Base-by-base conservation (phyloP, 2,797 vertebrate species). In the Scolopax rusticola region DNA sequence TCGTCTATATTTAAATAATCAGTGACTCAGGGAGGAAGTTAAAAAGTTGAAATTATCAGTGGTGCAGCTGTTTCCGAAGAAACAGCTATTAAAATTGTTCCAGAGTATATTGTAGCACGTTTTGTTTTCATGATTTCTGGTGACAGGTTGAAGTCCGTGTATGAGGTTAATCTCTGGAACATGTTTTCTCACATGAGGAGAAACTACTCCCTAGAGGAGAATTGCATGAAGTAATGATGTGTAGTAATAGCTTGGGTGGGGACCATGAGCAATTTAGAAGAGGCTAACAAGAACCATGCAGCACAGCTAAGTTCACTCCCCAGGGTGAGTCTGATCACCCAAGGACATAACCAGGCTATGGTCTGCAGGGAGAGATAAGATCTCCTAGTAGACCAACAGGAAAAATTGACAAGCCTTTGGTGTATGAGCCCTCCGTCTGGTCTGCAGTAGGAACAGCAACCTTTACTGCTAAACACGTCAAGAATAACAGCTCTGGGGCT, bases 91-190 rank as follows among this genome's bases (percentile, higher is more conserved):
- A 51, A 71, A 84, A 73, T 45, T 8, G 17, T 71, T 67, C 67
- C 17, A 10, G 41, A 79, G 54, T 61, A 36, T 54, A 73, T 36
- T 23, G 74, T 61, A 54, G 80, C 5, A 5, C n/a, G 3, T 79
- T 47, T 81, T 81, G 36, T 84, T 91, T 88, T 75, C 21, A 3
- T 48, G 40, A 23, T 28, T 84, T 90, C 86, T 92, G 63, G 67
- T 94, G 90, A 54, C 94, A 96, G 77, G 86, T 90, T 94, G 63
- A 56, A 90, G 86, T 81, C 86, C 8, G 3, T 69, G 20, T 64
- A 79, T 8, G 84, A 89, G 76, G 80, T 90, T 96, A 92, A 92
- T 95, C 81, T 89, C 63, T 76, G 84, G 70, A 93, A 90, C 86
- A 47, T 76, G 61, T 36, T 76, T 96, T 91, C 94, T 80, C 43